These are phyloP conservation scores for Crepidodera aurea DNA, from an alignment of 2,888 invertebrate genomes.

Conservation along the genomic window DNA sequence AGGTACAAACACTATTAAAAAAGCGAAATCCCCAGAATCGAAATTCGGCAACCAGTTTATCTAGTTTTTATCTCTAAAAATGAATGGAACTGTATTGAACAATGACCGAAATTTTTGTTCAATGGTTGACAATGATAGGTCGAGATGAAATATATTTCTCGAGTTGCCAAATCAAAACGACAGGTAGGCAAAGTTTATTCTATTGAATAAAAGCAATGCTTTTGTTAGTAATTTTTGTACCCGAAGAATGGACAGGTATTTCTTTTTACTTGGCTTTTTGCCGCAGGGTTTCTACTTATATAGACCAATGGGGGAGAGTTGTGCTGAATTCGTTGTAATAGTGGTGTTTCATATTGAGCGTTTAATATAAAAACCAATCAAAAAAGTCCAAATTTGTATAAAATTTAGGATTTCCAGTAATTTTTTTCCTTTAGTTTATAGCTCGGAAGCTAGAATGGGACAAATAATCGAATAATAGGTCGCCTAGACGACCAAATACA, in stretches of 20 bases:
- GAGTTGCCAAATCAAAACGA: slow-evolving; percentile 60
- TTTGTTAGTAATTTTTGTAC: slow-evolving; percentile 53
- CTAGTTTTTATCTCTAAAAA: slow-evolving; percentile 47
- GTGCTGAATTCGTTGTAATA: too few relatives aligned
- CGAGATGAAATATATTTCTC: slow-evolving; percentile 59
- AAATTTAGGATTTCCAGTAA: too few relatives aligned
- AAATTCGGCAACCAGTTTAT: slow-evolving; percentile 35
- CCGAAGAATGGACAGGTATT: slow-evolving; percentile 57
- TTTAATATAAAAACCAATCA: too few relatives aligned
- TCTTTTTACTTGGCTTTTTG: slow-evolving; percentile 54
- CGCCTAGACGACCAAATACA: too few relatives aligned
- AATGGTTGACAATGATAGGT: slow-evolving; percentile 58
- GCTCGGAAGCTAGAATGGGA: too few relatives aligned
- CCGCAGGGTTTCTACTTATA: slow-evolving; percentile 44
- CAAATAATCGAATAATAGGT: too few relatives aligned
- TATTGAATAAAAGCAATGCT: slow-evolving; percentile 49
- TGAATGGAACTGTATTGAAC: slow-evolving; percentile 46
- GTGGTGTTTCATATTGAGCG: too few relatives aligned
- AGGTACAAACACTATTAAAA: slow-evolving; percentile 16
- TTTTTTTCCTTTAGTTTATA: too few relatives aligned
- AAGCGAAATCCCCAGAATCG: slow-evolving; percentile 6
- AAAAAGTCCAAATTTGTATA: too few relatives aligned
- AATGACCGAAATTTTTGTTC: slow-evolving; percentile 45
- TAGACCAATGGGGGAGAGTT: slow-evolving; percentile 26
- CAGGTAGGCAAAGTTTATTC: slow-evolving; percentile 59